phyloP scores from a whole-genome alignment of 2,888 invertebrate species.

The Neoascia interrupta region DNA sequence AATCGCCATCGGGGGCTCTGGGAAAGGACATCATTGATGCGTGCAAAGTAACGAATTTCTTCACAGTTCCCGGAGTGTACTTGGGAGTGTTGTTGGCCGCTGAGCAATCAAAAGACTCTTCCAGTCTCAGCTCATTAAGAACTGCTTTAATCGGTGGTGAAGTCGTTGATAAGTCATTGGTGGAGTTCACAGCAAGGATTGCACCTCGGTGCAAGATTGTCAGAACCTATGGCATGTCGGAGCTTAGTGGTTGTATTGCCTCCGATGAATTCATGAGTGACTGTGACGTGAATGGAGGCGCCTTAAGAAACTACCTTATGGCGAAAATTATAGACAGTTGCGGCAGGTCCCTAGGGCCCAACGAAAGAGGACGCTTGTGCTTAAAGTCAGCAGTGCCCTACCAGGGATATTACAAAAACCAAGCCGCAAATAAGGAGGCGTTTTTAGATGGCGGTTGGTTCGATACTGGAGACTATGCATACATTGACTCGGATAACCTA shows the following conservation, averaged over 20 bases:
- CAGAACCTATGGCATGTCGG: constrained; percentile 69
- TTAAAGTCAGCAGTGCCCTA: constrained; percentile 59
- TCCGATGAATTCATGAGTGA: constrained; percentile 49
- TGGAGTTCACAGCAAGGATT: constrained; percentile 29
- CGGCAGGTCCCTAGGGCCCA: constrained; percentile 35
- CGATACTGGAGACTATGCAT: constrained; percentile 66
- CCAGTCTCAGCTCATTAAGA: constrained; percentile 50
- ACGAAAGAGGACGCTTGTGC: constrained; percentile 58
- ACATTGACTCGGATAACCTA: constrained; percentile 48
- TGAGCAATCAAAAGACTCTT: constrained; percentile 26
- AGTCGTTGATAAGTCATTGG: constrained; percentile 31
- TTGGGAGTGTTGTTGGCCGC: constrained; percentile 44
- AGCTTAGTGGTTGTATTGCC: constrained; percentile 62
- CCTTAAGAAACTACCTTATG: constrained; percentile 45
- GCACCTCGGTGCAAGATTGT: constrained; percentile 47
- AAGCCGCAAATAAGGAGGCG: constrained; percentile 16
- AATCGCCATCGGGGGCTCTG: constrained; percentile 4
- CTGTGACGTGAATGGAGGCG: constrained; percentile 41
- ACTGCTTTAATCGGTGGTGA: constrained; percentile 66
- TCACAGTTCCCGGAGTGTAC: constrained; percentile 63
- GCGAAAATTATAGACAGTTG: constrained; percentile 64
- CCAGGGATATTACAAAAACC: constrained; percentile 42
- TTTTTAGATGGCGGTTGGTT: constrained; percentile 47
- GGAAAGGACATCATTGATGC: constrained; percentile 51
- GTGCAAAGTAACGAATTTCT: constrained; percentile 59